phyloP scores from a whole-genome alignment of 2,113 vertebrate genomes.

The Chinchilla lanigera region DNA sequence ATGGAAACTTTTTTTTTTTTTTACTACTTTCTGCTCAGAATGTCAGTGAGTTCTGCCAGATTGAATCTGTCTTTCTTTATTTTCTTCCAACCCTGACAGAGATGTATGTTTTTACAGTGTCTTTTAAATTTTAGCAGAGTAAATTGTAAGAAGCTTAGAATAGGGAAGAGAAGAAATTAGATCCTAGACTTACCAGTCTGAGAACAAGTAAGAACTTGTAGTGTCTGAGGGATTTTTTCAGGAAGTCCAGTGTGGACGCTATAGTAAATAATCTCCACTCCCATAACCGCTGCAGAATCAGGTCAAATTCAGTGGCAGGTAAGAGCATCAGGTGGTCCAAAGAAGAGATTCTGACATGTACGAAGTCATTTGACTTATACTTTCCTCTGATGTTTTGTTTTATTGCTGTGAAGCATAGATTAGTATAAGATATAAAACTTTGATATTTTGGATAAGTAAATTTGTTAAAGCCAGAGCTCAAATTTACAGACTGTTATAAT shows the following conservation, averaged over 20 bases:
- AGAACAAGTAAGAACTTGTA: background rate
- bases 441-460: background rate
- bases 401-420: background rate
- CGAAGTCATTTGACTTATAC: background rate
- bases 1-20: background rate
- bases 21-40: constrained; percentile 9
- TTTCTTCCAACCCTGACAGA: background rate
- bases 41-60: background rate
- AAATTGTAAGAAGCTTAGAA: constrained; percentile 6
- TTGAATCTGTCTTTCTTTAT: background rate
- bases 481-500: background rate
- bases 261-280: background rate
- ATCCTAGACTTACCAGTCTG: background rate
- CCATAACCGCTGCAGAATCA: background rate
- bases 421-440: background rate
- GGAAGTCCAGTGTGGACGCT: background rate
- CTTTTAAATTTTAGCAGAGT: background rate
- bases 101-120: background rate
- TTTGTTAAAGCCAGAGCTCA: background rate
- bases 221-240: background rate
- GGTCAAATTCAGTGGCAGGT: background rate
- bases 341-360: background rate
- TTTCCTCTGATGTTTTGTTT: background rate
- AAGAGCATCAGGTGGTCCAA: background rate
- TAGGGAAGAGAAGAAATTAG: background rate